Evolutionary conservation across 2,888 invertebrate genomes (phyloP).

Genomic region (Dicranocentrus wangi): DNA sequence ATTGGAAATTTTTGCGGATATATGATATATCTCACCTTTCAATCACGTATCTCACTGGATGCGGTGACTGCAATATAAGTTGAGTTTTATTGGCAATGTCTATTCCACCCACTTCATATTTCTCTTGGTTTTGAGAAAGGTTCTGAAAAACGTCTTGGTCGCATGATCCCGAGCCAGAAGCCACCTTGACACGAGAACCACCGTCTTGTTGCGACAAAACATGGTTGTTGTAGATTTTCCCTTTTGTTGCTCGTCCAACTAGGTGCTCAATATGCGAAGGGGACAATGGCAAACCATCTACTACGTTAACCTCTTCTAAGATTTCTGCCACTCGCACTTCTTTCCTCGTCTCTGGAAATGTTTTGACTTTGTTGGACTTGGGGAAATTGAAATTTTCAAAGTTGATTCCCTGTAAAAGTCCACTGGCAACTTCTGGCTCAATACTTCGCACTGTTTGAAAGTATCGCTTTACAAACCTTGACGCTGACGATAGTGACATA

Average conservation of each 20-base stretch:
- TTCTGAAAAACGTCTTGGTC: neutral
- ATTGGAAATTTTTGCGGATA: too few relatives aligned
- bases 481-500: neutral
- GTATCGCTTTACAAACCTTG: slow-evolving; percentile 2
- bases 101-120: slow-evolving; percentile 61
- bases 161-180: neutral
- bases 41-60: slow-evolving; percentile 70
- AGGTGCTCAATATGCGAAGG: slow-evolving; percentile 70
- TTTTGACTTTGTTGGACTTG: too few relatives aligned
- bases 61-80: slow-evolving; percentile 69
- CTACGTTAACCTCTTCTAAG: slow-evolving; percentile 53
- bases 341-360: neutral
- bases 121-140: slow-evolving; percentile 23
- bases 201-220: neutral
- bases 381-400: slow-evolving; percentile 1
- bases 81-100: slow-evolving; percentile 70
- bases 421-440: slow-evolving; percentile 11
- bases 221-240: slow-evolving; percentile 28
- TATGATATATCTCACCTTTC: slow-evolving; percentile 68
- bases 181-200: neutral
- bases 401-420: slow-evolving; percentile 15
- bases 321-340: slow-evolving; percentile 39
- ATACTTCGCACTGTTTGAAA: slow-evolving; percentile 42
- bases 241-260: slow-evolving; percentile 60
- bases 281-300: slow-evolving; percentile 59